phyloP scores from a whole-genome alignment of 2,888 invertebrate species.

The Coenonympha glycerion region DNA sequence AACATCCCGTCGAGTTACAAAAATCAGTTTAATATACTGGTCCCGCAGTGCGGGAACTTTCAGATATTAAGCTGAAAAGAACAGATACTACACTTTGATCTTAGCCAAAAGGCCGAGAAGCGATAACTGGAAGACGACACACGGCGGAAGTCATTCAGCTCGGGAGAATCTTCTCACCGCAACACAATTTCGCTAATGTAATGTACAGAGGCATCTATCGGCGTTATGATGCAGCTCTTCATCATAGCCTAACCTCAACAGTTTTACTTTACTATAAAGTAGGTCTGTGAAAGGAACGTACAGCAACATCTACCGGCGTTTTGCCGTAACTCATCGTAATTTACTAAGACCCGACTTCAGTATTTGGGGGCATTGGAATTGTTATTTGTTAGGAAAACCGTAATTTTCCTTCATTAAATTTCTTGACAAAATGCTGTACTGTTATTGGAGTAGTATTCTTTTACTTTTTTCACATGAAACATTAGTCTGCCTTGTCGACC shows the following conservation, averaged over 20 bases:
- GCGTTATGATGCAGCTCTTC: not conserved
- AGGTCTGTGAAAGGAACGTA: not conserved
- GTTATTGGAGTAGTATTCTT: no score
- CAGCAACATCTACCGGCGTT: no score
- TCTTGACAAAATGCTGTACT: no score
- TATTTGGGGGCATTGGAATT: no score
- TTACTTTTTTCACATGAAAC: no score
- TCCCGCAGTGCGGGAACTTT: conserved; percentile 2
- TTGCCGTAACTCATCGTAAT: no score
- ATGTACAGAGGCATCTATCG: not conserved
- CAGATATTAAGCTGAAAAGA: conserved; percentile 5
- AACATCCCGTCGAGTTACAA: conserved; percentile 1
- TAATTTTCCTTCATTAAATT: no score
- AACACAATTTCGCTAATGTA: not conserved
- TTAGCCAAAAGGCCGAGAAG: conserved; percentile 7
- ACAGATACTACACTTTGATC: conserved; percentile 6
- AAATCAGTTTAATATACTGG: conserved; percentile 2
- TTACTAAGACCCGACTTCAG: no score
- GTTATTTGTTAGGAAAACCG: no score
- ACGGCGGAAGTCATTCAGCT: not conserved
- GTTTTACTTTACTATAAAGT: no score
- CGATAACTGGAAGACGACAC: not conserved
- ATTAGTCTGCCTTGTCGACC: no score
- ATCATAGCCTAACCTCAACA: not conserved
- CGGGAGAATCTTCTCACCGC: not conserved